A percentile compares a stretch with the other conserved stretches of the same genome.
These are phyloP conservation scores for Griposia aprilina DNA, from an alignment of 2,888 invertebrate genomes.

Conservation along the genomic window DNA sequence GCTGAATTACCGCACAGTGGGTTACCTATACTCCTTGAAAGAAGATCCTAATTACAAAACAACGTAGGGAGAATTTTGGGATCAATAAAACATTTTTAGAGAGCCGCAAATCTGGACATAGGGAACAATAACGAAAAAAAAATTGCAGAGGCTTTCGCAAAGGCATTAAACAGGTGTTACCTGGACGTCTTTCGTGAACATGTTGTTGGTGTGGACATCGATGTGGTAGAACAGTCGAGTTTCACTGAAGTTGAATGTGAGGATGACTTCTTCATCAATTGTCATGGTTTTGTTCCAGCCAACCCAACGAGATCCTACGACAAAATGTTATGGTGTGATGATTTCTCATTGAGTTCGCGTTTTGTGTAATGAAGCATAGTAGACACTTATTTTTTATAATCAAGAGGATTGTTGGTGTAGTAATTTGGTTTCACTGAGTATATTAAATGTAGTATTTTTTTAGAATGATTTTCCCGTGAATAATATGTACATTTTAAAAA, in stretches of 20 bases:
- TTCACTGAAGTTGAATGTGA: constrained; percentile 95
- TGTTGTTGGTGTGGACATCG: constrained; percentile 94
- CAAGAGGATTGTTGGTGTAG: neutral
- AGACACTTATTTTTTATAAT: neutral
- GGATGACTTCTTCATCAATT: constrained; percentile 91
- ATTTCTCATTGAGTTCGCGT: neutral
- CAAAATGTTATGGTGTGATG: neutral
- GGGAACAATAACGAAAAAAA: neutral
- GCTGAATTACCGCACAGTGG: neutral
- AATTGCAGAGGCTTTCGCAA: constrained; percentile 43
- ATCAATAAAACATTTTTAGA: neutral
- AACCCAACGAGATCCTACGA: constrained; percentile 93
- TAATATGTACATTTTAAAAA: constrained; percentile 13
- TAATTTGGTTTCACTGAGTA: neutral
- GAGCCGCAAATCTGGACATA: constrained; percentile 13
- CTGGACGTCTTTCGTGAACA: constrained; percentile 95
- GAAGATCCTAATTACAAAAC: constrained; percentile 2
- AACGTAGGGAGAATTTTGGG: neutral
- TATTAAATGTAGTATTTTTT: neutral
- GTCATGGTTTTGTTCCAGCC: constrained; percentile 95
- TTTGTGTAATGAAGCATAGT: neutral
- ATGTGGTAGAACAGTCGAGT: constrained; percentile 93
- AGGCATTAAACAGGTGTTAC: constrained; percentile 81
- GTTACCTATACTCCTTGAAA: neutral
- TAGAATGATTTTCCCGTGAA: neutral